These are phyloP conservation scores for Bothrops jararaca DNA, from an alignment of 2,113 vertebrate species.

Conservation along the genomic window DNA sequence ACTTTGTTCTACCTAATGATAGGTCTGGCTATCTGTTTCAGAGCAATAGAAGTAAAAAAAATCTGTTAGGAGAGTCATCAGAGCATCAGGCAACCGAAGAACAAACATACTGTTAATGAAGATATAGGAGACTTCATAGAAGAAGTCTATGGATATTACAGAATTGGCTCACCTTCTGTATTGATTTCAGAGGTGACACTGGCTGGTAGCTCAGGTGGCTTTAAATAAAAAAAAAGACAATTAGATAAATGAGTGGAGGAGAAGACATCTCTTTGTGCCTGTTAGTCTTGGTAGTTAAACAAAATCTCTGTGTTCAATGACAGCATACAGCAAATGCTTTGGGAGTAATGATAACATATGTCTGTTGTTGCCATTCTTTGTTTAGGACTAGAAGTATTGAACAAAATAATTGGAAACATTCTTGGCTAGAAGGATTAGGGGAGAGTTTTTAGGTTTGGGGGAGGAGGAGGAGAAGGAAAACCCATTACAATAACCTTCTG, in stretches of 20 bases:
- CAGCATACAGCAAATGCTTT: not conserved
- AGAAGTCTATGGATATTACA: not conserved
- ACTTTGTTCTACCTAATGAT: not conserved
- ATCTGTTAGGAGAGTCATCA: not conserved
- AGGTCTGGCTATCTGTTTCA: not conserved
- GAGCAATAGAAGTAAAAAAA: not conserved
- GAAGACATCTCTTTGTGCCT: not conserved
- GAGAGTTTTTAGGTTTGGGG: not conserved
- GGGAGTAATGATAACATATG: not conserved
- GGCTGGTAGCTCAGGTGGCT: not conserved
- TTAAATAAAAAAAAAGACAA: not conserved
- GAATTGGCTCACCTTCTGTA: not conserved
- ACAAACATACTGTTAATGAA: not conserved
- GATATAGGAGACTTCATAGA: not conserved
- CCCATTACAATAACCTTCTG: not conserved
- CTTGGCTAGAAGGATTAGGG: not conserved
- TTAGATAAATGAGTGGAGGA: not conserved
- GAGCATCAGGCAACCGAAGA: not conserved
- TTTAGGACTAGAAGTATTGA: not conserved
- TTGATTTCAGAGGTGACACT: not conserved
- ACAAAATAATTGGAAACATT: not conserved
- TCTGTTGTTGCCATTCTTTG: not conserved
- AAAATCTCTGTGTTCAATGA: not conserved
- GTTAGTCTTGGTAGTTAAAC: not conserved
- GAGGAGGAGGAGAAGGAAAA: not conserved